Percentiles rank a stretch among this genome's conserved stretches.
These are phyloP conservation scores for Heterotis niloticus DNA, from an alignment of 2,113 vertebrate genomes.

Conservation along the genomic window DNA sequence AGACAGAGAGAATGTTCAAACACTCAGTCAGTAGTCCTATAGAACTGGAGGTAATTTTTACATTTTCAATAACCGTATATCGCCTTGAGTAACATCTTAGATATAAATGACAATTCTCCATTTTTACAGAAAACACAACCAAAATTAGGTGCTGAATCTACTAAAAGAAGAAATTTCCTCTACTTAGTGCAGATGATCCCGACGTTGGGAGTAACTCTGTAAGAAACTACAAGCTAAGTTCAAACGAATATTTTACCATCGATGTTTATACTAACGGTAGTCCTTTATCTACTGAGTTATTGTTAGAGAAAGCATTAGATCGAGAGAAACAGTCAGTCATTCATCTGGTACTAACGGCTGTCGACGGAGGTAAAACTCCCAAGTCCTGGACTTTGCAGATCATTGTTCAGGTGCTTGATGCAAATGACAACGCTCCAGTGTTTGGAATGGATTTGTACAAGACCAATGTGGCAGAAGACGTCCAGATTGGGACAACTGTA, in stretches of 20 bases:
- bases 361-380: conserved; percentile 45
- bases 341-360: conserved; percentile 20
- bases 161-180: conserved; percentile 1
- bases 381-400: conserved; percentile 61
- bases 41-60: background rate
- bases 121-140: background rate
- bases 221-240: conserved; percentile 5
- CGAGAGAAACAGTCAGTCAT: conserved; percentile 23
- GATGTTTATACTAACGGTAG: conserved; percentile 6
- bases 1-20: conserved; percentile 11
- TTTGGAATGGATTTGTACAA: conserved; percentile 5
- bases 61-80: conserved; percentile 1
- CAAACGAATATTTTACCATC: conserved; percentile 15
- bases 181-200: conserved; percentile 16
- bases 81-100: conserved; percentile 11
- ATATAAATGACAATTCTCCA: conserved; percentile 22
- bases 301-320: conserved; percentile 25
- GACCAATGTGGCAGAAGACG: background rate
- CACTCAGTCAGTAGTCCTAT: background rate
- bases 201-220: conserved; percentile 22
- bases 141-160: background rate
- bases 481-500: background rate
- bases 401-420: conserved; percentile 59
- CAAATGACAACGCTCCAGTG: conserved; percentile 30
- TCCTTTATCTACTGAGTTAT: conserved; percentile 17